Percentiles rank a stretch among this genome's conserved stretches.
phyloP scores from a whole-genome alignment of 2,888 invertebrate species.

The Drosophila leonis region DNA sequence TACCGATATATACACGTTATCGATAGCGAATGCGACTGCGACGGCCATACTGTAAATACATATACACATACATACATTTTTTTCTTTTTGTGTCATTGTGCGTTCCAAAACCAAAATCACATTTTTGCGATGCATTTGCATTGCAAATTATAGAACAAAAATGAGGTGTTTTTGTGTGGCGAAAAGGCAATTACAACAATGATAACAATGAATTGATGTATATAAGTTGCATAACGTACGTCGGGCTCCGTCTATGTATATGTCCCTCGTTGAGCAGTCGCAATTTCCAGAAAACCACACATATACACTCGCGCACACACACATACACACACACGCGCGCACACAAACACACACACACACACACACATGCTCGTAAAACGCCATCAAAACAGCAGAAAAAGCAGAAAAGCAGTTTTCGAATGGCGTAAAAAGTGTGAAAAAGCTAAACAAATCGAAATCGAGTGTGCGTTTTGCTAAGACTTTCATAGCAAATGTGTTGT shows the following conservation, averaged over 20 bases:
- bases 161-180: conserved; percentile 61
- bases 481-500: conserved; percentile 69
- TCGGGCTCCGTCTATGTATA: conserved; percentile 63
- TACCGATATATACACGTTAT: conserved; percentile 29
- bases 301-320: conserved; percentile 32
- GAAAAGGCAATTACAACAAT: conserved; percentile 50
- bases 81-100: conserved; percentile 77
- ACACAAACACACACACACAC: conserved; percentile 39
- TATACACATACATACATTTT: conserved; percentile 70
- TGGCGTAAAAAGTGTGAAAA: conserved; percentile 63
- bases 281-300: conserved; percentile 77
- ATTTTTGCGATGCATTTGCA: conserved; percentile 70
- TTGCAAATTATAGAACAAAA: conserved; percentile 62
- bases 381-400: conserved; percentile 62
- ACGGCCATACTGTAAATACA: conserved; percentile 65
- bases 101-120: conserved; percentile 69
- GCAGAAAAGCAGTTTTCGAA: conserved; percentile 44
- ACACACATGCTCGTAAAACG: conserved; percentile 37
- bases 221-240: conserved; percentile 74
- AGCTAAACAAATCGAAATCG: conserved; percentile 35
- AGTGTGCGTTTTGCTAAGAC: conserved; percentile 49
- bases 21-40: conserved; percentile 49
- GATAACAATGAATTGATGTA: conserved; percentile 70
- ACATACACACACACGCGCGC: conserved; percentile 35
- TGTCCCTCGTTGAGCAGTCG: conserved; percentile 61